phyloP scores from a whole-genome alignment of 30 jellyfish, hydroid and myxozoan species.

The Mastigias papua region DNA sequence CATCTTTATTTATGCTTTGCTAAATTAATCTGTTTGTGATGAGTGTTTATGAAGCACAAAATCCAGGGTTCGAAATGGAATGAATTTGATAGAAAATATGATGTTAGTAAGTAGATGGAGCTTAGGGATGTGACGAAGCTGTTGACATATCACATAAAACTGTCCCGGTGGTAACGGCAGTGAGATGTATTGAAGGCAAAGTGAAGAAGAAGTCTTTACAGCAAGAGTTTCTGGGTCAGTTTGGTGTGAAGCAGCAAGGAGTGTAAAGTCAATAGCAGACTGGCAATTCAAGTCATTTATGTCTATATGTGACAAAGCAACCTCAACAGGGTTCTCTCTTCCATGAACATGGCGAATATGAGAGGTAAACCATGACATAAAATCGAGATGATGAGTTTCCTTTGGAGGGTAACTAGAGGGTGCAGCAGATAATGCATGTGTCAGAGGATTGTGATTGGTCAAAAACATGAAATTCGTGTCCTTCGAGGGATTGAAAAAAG shows the following conservation, averaged over 20 bases:
- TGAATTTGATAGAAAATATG: conserved; percentile 30
- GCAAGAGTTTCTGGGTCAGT: conserved; percentile 24
- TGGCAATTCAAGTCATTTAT: neutral
- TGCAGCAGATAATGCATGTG: neutral
- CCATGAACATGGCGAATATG: conserved; percentile 26
- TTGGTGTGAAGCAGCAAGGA: conserved; percentile 52
- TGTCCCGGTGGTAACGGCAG: conserved; percentile 38
- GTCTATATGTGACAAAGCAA: neutral
- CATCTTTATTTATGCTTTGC: conserved; percentile 60
- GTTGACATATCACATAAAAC: no score
- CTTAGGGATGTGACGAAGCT: conserved; percentile 54
- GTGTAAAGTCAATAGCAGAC: no score
- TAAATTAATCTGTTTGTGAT: conserved; percentile 46
- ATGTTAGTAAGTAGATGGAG: conserved; percentile 37
- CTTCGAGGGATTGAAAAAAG: no score
- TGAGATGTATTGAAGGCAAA: conserved; percentile 10
- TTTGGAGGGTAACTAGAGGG: no score
- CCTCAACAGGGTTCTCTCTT: no score
- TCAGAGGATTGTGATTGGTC: conserved; percentile 26
- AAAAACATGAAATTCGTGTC: neutral
- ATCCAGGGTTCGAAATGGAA: conserved; percentile 29
- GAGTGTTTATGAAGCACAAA: conserved; percentile 34
- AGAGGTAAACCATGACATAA: conserved; percentile 11
- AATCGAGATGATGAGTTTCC: no score
- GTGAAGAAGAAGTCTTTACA: conserved; percentile 12